Evolutionary conservation across 2,888 invertebrate genomes (phyloP), one percentile per base, ranked within the genome.

Genomic region (Coelinius sp.): DNA sequence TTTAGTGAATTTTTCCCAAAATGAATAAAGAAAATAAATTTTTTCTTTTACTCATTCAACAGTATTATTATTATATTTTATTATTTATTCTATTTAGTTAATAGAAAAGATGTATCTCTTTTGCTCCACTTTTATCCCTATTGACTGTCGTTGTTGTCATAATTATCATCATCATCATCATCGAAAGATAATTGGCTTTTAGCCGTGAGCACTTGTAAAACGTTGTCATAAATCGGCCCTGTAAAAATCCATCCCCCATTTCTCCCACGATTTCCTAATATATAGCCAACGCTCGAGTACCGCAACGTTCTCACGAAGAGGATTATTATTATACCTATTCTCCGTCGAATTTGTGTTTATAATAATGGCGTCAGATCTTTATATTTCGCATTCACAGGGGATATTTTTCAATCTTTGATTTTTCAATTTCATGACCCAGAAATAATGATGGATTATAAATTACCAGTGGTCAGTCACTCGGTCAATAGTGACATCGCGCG

Each of bases 401-500:
- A n/a, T n/a, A n/a, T n/a, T n/a, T n/a, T n/a, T n/a, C n/a, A n/a
- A n/a, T n/a, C n/a, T n/a, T n/a, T n/a, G n/a, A n/a, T n/a, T n/a
- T n/a, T n/a, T n/a, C n/a, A n/a, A n/a, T n/a, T n/a, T n/a, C n/a
- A n/a, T n/a, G n/a, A n/a, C n/a, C n/a, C n/a, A n/a, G n/a, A n/a
- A n/a, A n/a, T n/a, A n/a, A n/a, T n/a, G n/a, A n/a, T n/a, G n/a
- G n/a, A n/a, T n/a, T n/a, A 49, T 41, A 41, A 41, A 41, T 4
- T 46, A 8, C 1, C n/a, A 53, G 25, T 53, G 12, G 44, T 38
- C n/a, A n/a, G n/a, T n/a, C n/a, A n/a, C n/a, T n/a, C n/a, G n/a
- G 27, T 35, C 62, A 41, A 53, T 71, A 59, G 79, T 82, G 84
- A 79, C 85, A 85, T 83, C 85, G 78, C 35, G 67, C 75, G 78